Evolutionary conservation across 2,888 invertebrate genomes (phyloP), one percentile per base, ranked within the genome.

Genomic region (Leuctra nigra): DNA sequence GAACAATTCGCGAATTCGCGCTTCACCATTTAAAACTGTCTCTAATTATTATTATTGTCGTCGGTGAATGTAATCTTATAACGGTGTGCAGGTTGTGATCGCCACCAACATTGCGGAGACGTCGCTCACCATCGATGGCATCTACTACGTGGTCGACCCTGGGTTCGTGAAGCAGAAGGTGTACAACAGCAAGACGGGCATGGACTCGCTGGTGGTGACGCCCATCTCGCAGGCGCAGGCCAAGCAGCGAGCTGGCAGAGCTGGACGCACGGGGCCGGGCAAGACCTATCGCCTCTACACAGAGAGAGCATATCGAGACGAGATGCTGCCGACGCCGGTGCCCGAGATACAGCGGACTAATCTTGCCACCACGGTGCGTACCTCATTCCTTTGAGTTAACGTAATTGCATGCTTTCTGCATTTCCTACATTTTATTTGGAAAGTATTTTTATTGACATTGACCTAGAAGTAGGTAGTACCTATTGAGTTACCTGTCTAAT

Each of bases 111-210:
- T 99, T 64, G 99, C 99, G 0, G 99, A 99, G 73, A 99, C 99
- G 0, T 98, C 97, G 4, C 75, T 99, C 16, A 99, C 99, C 0
- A 99, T 99, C 56, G 98, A 99, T 70, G 99, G 99, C 0, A 98
- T 99, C 61, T 98, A 91, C 72, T 99, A 99, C 70, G 99, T 99
- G 1, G 97, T 99, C 0, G 99, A 99, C 75, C 99, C 99, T 0
- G 99, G 99, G 0, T 99, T 99, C 73, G 98, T 99, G 1, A 99
- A 99, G 70, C 99, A 99, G 72, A 99, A 99, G 71, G 96, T 97
- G 1, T 97, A 97, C 69, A 97, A 96, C 73, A 91, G 93, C 0
- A 94, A 93, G 73, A 94, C 93, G 1, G 93, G 99, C 16, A 99
- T 99, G 97, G 99, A 99, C 69, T 95, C 97, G 53, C 77, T 99